Evolutionary conservation across 2,113 vertebrate genomes (phyloP).

Genomic region (Oncorhynchus tshawytscha): DNA sequence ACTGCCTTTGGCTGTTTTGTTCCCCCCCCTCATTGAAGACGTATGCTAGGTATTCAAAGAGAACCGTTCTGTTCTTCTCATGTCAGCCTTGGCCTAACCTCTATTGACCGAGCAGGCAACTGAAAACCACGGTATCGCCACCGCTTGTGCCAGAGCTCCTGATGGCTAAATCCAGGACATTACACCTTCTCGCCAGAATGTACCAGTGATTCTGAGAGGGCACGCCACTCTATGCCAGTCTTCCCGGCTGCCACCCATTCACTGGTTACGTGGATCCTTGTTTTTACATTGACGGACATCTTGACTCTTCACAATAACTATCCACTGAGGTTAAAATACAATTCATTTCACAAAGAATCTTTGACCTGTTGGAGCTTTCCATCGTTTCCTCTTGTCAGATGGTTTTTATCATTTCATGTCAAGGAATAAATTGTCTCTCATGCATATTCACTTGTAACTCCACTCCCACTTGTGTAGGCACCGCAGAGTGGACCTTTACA

Average conservation of each 20-base stretch:
- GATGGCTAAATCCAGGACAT: conserved; percentile 22
- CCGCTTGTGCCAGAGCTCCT: conserved; percentile 4
- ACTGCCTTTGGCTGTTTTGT: too few species aligned
- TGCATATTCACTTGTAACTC: not conserved
- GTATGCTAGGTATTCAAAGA: not conserved
- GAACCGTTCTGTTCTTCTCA: conserved; percentile 5
- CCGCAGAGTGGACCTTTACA: not conserved
- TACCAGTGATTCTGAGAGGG: not conserved
- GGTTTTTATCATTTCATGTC: not conserved
- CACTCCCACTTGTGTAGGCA: not conserved
- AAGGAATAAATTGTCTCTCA: not conserved
- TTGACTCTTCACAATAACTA: not conserved
- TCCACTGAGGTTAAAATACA: not conserved
- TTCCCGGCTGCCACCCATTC: not conserved
- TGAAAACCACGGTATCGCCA: conserved; percentile 5
- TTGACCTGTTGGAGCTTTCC: not conserved
- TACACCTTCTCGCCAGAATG: conserved; percentile 8
- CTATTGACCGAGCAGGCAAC: conserved; percentile 6
- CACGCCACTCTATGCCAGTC: not conserved
- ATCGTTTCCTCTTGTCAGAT: not conserved
- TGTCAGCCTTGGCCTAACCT: not conserved
- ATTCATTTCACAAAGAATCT: not conserved
- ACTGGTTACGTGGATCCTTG: not conserved
- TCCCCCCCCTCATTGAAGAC: too few species aligned
- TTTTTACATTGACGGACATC: not conserved